These are phyloP conservation scores for Podarcis lilfordi DNA, from an alignment of 2,797 vertebrate species.

Conservation along the genomic window DNA sequence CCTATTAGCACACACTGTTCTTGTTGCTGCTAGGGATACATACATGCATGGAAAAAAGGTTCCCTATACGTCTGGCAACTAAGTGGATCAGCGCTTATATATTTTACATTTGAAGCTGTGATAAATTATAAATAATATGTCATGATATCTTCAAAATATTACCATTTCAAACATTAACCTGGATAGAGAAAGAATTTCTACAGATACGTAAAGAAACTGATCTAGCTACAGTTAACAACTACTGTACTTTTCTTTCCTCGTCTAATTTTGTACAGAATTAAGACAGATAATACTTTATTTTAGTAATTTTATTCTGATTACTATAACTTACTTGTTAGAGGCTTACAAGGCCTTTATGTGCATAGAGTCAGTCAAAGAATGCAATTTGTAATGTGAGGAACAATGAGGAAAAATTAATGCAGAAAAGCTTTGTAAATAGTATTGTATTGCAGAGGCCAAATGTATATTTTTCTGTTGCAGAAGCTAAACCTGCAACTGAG, in stretches of 20 bases:
- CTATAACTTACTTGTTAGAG: neutral
- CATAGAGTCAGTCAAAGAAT: neutral
- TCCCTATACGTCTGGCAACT: neutral
- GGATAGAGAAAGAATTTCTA: neutral
- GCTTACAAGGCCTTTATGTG: neutral
- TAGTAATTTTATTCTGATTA: neutral
- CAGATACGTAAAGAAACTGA: neutral
- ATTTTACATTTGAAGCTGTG: neutral
- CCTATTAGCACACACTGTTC: neutral
- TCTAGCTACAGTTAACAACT: neutral
- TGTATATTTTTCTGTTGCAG: conserved; percentile 19
- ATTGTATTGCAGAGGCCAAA: neutral
- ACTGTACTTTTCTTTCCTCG: too few relatives aligned
- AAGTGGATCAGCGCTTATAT: neutral
- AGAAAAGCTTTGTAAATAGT: neutral
- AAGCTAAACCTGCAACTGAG: conserved; percentile 46
- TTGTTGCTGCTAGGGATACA: neutral
- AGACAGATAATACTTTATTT: neutral
- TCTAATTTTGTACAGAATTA: neutral
- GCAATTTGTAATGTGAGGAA: neutral
- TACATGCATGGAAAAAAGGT: neutral
- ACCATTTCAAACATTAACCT: neutral
- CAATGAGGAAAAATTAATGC: neutral
- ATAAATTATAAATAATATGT: neutral
- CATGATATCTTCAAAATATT: neutral